Evolutionary conservation across 1,140 invertebrate genomes (phyloP), one percentile per base, ranked within the genome.

Genomic region (Drosophila kepulauana): DNA sequence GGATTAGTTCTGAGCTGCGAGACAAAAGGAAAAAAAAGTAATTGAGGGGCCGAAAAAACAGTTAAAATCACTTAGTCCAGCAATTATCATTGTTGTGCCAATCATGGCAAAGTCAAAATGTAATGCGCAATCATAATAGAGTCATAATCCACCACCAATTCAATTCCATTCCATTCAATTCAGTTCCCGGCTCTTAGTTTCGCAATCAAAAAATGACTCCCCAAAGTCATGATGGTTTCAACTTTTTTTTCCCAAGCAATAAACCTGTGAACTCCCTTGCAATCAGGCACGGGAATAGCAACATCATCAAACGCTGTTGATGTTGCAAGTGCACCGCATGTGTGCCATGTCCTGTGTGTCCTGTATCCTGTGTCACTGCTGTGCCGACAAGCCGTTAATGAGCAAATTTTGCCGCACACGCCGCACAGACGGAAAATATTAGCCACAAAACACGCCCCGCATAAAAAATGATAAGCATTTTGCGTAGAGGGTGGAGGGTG

Each of bases 251-350:
- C 51, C 51, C 51, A 54, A 54, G 51, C 28, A 28, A 33, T 11
- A 25, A 57, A 57, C 54, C 54, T 57, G 54, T 41, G 48, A 58
- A 77, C 75, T 70, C 81, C 81, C 75, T 77, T 67, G 52, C 82
- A 85, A 85, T 84, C 81, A 84, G 25, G n/a, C 30, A 7, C 10
- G 49, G 51, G 13, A 63, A 81, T 68, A 81, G 51, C 51, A 54
- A 72, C 64, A 84, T 84, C 74, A 78, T 63, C 41, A 13, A 28
- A 16, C 67, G 75, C 41, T 41, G 38, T n/a, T 41, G 38, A 46
- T 79, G 79, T 45, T 82, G 82, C 86, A 90, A 89, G 85, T 88
- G 86, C 85, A 80, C 81, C 85, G 75, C 81, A 85, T 89, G 84
- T 75, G 79, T 78, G 63, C 82, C 69, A 28, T 46, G 20, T 58